A percentile compares a stretch with the other conserved stretches of the same genome.
These are phyloP conservation scores for Peromyscus californicus DNA, from an alignment of 2,113 vertebrate species.

Conservation along the genomic window DNA sequence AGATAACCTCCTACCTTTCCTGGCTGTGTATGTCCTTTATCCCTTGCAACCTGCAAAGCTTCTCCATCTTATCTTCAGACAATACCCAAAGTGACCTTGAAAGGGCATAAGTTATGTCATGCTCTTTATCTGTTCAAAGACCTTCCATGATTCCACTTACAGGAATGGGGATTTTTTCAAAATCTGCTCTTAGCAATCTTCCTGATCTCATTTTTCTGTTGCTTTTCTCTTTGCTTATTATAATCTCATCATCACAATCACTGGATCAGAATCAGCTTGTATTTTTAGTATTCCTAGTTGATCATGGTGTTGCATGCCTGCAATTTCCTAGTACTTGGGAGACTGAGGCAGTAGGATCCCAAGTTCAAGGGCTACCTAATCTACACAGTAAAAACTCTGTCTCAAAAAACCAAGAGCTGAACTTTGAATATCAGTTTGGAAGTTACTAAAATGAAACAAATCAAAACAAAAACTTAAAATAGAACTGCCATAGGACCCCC, in stretches of 20 bases:
- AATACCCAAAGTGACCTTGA: not conserved
- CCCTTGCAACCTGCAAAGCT: not conserved
- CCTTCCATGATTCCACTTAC: not conserved
- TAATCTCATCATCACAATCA: not conserved
- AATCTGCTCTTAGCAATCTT: not conserved
- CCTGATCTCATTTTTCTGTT: not conserved
- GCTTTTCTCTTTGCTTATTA: constrained; percentile 9
- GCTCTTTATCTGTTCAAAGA: not conserved
- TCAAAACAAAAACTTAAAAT: not conserved
- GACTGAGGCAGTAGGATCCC: not conserved
- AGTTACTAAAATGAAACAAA: not conserved
- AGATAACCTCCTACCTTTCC: not conserved
- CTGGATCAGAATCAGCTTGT: not conserved
- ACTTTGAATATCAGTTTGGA: not conserved
- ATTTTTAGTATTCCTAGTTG: not conserved
- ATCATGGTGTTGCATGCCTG: not conserved
- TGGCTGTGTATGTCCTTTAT: not conserved
- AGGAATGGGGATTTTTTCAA: not conserved
- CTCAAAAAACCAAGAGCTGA: not conserved
- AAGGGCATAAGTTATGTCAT: not conserved
- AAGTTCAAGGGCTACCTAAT: not conserved
- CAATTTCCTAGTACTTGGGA: not conserved
- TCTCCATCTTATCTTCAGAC: not conserved
- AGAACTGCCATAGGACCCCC: not conserved
- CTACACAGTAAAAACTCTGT: not conserved